phyloP scores from a whole-genome alignment of 2,113 vertebrate genomes.

The Monopterus albus region DNA sequence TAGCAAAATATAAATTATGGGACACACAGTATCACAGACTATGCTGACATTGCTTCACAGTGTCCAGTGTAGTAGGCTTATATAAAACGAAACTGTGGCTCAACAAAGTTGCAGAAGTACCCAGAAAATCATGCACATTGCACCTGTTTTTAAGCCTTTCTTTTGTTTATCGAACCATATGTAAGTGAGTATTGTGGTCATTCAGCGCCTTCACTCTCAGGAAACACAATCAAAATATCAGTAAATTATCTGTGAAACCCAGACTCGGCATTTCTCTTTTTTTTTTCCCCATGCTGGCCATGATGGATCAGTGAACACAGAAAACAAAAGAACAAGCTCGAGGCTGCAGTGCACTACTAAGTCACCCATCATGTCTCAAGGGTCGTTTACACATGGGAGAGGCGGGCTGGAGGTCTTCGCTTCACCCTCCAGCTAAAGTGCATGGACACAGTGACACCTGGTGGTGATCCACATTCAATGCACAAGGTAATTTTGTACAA shows the following conservation, averaged over 20 bases:
- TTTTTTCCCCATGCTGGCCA: slow-evolving; percentile 26
- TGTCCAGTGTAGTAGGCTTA: too few relatives aligned
- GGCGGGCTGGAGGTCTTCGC: slow-evolving; percentile 36
- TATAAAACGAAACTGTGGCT: too few relatives aligned
- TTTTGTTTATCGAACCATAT: slow-evolving; percentile 18
- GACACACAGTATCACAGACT: too few relatives aligned
- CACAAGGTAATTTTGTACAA: background rate
- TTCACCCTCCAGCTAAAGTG: slow-evolving; percentile 24
- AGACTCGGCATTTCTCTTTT: slow-evolving; percentile 16
- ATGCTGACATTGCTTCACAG: too few relatives aligned
- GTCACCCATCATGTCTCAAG: slow-evolving; percentile 28
- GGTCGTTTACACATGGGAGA: slow-evolving; percentile 48
- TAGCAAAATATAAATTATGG: too few relatives aligned
- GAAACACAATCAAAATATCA: slow-evolving; percentile 26
- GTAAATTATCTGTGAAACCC: slow-evolving; percentile 20
- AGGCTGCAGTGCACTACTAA: slow-evolving; percentile 34
- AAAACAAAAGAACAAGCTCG: slow-evolving; percentile 13
- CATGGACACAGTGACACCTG: slow-evolving; percentile 58
- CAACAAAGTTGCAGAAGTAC: background rate
- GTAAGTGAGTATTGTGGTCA: background rate
- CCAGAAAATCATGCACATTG: background rate
- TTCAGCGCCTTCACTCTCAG: background rate
- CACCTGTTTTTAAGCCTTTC: background rate
- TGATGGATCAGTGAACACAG: slow-evolving; percentile 26
- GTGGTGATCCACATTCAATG: slow-evolving; percentile 25